phyloP scores from a whole-genome alignment of 2,888 invertebrate species.

The Plebejus anna region DNA sequence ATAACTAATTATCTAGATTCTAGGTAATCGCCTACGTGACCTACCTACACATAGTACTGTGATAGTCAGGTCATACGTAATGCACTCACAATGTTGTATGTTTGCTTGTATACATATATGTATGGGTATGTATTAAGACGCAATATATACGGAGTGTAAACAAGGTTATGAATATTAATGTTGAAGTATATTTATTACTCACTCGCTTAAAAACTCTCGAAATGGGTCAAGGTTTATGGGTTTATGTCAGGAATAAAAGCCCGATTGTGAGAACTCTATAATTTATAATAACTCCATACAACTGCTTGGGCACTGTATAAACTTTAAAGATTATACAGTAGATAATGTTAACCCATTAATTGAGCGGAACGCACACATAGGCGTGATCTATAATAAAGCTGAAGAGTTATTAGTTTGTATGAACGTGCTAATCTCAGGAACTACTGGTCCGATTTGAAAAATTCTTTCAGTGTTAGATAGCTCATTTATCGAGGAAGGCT shows the following conservation, averaged over 20 bases:
- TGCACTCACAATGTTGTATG: constrained; percentile 15
- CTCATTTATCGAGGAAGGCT: too few species aligned
- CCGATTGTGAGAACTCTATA: not conserved
- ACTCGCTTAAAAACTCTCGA: constrained; percentile 24
- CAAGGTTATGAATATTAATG: constrained; percentile 24
- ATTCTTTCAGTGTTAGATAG: too few species aligned
- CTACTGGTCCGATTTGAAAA: too few species aligned
- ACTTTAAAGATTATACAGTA: not conserved
- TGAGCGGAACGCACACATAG: not conserved
- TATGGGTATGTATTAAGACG: constrained; percentile 1
- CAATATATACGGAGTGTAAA: constrained; percentile 19
- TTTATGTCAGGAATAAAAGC: constrained; percentile 2
- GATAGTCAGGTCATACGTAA: constrained; percentile 37
- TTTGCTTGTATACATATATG: not conserved
- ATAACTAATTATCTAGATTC: constrained; percentile 41
- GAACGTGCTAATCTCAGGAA: too few species aligned
- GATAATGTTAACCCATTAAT: not conserved
- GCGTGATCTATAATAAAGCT: not conserved
- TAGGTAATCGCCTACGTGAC: constrained; percentile 61
- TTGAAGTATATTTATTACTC: constrained; percentile 22
- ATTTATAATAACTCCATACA: not conserved
- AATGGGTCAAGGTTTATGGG: constrained; percentile 23
- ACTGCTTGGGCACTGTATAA: not conserved
- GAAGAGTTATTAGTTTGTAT: too few species aligned
- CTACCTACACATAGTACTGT: constrained; percentile 61